Evolutionary conservation across 2,888 invertebrate genomes (phyloP), one percentile per base, ranked within the genome.

Genomic region (Limnephilus lunatus): DNA sequence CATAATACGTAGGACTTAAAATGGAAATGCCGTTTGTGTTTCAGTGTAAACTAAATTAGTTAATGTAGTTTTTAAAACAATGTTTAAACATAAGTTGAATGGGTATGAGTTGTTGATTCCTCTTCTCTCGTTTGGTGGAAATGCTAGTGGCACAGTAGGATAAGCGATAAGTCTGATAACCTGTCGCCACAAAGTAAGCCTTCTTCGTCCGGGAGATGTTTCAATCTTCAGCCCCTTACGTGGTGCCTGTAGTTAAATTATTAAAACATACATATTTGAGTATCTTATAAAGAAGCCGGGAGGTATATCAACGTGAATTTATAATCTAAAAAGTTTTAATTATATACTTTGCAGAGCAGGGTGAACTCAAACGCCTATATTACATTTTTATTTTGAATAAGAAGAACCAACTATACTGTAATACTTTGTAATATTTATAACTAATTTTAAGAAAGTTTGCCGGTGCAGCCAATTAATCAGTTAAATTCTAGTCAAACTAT

Each of bases 351-450:
- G 89, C 91, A 91, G 93, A 93, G 92, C 93, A 93, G 93, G 93
- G 93, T 93, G 93, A 93, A 88, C 35, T 85, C 92, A 91, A 92
- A 91, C 92, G 92, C 92, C 92, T 92, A 91, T 90, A 91, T 83
- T 90, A 90, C 44, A 85, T 88, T 44, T 87, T 31, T 86, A 86
- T 86, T 86, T 53, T 48, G 25, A 83, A 48, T 90, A 90, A 82
- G 85, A 90, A 48, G 85, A 90, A 90, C 88, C 88, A 90, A 90
- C 83, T 90, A 90, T 44, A 81, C 81, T 81, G 30, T 90, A 90
- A 68, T 44, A 81, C 81, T 81, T n/a, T 89, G 44, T 30, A 89
- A 90, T 39, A 53, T 89, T 30, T 81, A 25, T 68, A 68, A 68
- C 31, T 90, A 90, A 44, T 68, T n/a, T 90, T 90, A 90, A 48